phyloP scores from a whole-genome alignment of 1,140 invertebrate genomes.

The Apis dorsata region DNA sequence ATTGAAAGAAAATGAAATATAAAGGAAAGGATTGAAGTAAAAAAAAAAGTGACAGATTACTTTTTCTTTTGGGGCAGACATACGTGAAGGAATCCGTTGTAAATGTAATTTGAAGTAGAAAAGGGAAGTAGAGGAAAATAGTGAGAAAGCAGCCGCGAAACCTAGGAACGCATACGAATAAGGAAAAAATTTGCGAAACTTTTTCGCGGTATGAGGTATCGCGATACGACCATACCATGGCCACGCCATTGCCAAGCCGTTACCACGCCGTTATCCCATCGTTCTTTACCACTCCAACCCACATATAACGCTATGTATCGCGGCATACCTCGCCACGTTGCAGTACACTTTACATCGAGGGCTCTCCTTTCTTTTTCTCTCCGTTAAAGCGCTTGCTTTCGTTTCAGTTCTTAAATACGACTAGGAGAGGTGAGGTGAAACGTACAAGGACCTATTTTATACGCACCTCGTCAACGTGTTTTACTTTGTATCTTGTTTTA shows the following conservation, averaged over 20 bases:
- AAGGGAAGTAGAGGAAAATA: neutral
- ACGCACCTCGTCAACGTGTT: neutral
- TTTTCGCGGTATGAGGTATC: constrained; percentile 35
- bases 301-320: neutral
- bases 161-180: constrained; percentile 14
- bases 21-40: neutral
- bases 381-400: constrained; percentile 36
- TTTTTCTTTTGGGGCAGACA: constrained; percentile 24
- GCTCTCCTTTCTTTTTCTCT: constrained; percentile 21
- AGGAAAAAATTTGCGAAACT: constrained; percentile 37
- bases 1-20: neutral
- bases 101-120: neutral
- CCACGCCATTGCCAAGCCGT: constrained; percentile 9
- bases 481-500: neutral
- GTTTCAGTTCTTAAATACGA: constrained; percentile 45
- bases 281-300: constrained; percentile 9
- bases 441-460: constrained; percentile 64
- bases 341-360: constrained; percentile 40
- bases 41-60: neutral
- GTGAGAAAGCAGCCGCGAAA: constrained; percentile 29
- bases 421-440: constrained; percentile 52
- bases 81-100: neutral
- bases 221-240: constrained; percentile 3
- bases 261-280: constrained; percentile 38
- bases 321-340: constrained; percentile 37